A percentile compares a stretch with the other conserved stretches of the same genome.
Evolutionary conservation across 2,797 vertebrate species (phyloP).

Genomic region (Vespertilio murinus): DNA sequence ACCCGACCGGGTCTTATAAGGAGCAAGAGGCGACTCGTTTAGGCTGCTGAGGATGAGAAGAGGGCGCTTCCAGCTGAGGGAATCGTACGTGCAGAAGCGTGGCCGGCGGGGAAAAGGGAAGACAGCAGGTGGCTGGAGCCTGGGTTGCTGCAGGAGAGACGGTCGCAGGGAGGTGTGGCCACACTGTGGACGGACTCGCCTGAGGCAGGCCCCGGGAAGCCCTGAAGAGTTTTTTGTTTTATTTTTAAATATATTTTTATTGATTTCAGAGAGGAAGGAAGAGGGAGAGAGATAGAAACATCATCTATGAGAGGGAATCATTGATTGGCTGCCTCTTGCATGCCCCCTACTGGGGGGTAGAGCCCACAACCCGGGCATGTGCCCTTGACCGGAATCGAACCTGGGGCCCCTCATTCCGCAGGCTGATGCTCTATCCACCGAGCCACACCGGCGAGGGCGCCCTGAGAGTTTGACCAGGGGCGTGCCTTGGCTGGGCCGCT

Average conservation of each 20-base stretch:
- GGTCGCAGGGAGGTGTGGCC: background rate
- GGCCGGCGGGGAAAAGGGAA: background rate
- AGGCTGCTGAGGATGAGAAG: background rate
- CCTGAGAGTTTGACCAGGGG: background rate
- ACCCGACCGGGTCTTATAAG: background rate
- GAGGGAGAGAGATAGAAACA: too few relatives aligned
- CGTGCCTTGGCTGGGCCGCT: background rate
- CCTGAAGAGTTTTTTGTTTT: background rate
- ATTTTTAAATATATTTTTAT: too few relatives aligned
- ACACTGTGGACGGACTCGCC: background rate
- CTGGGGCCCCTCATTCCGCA: too few relatives aligned
- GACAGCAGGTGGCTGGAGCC: background rate
- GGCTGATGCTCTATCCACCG: too few relatives aligned
- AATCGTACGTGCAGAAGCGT: background rate
- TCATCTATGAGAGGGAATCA: too few relatives aligned
- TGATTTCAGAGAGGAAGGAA: too few relatives aligned
- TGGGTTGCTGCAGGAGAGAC: background rate
- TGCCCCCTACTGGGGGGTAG: too few relatives aligned
- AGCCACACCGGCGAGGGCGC: too few relatives aligned
- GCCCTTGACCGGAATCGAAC: too few relatives aligned
- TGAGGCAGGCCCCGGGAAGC: background rate
- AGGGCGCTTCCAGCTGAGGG: background rate
- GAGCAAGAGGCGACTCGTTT: background rate
- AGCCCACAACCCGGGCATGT: too few relatives aligned
- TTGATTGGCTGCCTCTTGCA: too few relatives aligned